These are phyloP conservation scores for Geophilus truncorum DNA, from an alignment of 2,888 invertebrate species.

Conservation along the genomic window DNA sequence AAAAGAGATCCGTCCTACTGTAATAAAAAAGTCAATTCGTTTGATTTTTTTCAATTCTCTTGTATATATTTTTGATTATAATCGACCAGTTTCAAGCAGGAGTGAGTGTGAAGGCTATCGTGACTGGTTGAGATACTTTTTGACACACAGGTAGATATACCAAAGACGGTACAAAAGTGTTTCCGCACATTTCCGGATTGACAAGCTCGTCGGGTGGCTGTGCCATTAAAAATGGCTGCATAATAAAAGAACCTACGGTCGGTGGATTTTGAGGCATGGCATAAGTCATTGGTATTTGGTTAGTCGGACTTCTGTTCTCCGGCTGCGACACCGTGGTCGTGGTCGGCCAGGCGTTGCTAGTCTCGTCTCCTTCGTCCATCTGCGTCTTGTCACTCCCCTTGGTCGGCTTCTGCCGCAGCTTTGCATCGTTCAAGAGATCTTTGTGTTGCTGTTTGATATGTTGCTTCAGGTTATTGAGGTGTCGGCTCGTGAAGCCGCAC, in stretches of 20 bases:
- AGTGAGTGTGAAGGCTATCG: slow-evolving; percentile 87
- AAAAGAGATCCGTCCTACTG: neutral
- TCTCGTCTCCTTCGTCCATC: neutral
- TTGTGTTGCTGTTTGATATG: slow-evolving; percentile 54
- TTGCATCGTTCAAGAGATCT: slow-evolving; percentile 31
- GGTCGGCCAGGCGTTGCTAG: neutral
- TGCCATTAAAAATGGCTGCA: slow-evolving; percentile 88
- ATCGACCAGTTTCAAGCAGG: slow-evolving; percentile 60
- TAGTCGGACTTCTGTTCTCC: slow-evolving; percentile 33
- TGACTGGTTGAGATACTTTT: slow-evolving; percentile 76
- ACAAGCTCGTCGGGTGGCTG: slow-evolving; percentile 49
- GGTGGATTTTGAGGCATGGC: slow-evolving; percentile 47
- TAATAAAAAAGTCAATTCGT: neutral
- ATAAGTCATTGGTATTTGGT: slow-evolving; percentile 46
- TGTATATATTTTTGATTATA: neutral
- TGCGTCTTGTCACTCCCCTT: neutral
- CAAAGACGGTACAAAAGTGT: slow-evolving; percentile 78
- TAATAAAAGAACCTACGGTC: slow-evolving; percentile 58
- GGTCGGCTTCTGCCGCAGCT: neutral
- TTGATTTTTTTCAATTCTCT: neutral
- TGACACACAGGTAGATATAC: slow-evolving; percentile 90
- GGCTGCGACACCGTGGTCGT: neutral
- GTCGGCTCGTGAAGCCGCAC: slow-evolving; percentile 45
- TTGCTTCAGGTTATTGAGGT: slow-evolving; percentile 47
- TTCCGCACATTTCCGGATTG: neutral